Conservation (phyloP, 2,113 vertebrate genomes). For the Myxocyprinus asiaticus region DNA sequence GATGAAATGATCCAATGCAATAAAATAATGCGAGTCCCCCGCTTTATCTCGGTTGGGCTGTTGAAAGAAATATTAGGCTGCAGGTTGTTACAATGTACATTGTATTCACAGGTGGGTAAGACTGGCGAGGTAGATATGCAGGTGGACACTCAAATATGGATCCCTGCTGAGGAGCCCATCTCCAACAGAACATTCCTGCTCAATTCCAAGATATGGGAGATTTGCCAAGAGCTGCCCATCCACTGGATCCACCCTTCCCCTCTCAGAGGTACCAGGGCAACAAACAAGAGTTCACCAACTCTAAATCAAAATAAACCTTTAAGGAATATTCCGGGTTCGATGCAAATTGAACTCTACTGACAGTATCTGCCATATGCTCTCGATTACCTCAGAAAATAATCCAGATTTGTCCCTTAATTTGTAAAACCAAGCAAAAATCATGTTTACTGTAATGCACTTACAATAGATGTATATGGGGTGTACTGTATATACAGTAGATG, state of each 20-base stretch:
- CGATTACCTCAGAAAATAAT: too few relatives aligned
- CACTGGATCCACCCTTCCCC: slow-evolving; percentile 78
- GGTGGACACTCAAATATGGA: slow-evolving; percentile 76
- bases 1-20: slow-evolving; percentile 56
- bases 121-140: slow-evolving; percentile 61
- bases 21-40: slow-evolving; percentile 46
- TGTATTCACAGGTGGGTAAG: slow-evolving; percentile 61
- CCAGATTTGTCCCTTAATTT: too few relatives aligned
- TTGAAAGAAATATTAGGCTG: not conserved
- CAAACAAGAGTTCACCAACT: not conserved
- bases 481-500: too few relatives aligned
- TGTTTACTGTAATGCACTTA: too few relatives aligned
- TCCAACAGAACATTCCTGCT: slow-evolving; percentile 72
- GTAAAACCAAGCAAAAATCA: too few relatives aligned
- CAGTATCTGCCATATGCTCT: too few relatives aligned
- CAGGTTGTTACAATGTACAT: not conserved
- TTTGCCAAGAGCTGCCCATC: slow-evolving; percentile 78
- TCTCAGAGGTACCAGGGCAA: slow-evolving; percentile 63
- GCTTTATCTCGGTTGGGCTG: slow-evolving; percentile 26
- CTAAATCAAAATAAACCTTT: not conserved
- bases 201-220: slow-evolving; percentile 78
- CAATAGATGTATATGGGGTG: too few relatives aligned
- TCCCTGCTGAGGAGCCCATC: slow-evolving; percentile 75
- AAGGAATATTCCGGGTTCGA: too few relatives aligned
- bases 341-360: too few relatives aligned